Evolutionary conservation across 2,888 invertebrate species (phyloP).

Genomic region (Parnassius mnemosyne): DNA sequence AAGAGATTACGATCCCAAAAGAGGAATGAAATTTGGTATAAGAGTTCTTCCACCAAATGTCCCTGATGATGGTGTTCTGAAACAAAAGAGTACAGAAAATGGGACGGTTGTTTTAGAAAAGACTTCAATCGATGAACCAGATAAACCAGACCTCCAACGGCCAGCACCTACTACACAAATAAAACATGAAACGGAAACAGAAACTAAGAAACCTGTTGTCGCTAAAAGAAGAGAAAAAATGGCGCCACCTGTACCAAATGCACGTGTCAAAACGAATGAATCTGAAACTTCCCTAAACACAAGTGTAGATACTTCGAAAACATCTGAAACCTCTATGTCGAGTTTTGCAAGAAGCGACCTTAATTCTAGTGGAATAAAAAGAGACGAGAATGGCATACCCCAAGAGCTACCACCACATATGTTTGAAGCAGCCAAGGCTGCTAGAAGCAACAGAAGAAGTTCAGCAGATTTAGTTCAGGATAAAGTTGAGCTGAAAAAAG

Average conservation of each 20-base stretch:
- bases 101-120: conserved; percentile 59
- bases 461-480: conserved; percentile 57
- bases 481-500: conserved; percentile 53
- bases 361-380: conserved; percentile 81
- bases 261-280: conserved; percentile 64
- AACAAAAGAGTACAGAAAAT: conserved; percentile 68
- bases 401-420: conserved; percentile 87
- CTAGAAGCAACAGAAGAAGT: conserved; percentile 84
- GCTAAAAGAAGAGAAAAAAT: conserved; percentile 76
- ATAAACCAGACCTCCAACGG: conserved; percentile 63
- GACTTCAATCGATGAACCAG: conserved; percentile 64
- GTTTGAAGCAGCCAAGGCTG: conserved; percentile 86
- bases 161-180: conserved; percentile 58
- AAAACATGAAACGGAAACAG: conserved; percentile 77
- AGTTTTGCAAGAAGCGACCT: conserved; percentile 70
- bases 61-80: conserved; percentile 74
- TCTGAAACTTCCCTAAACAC: conserved; percentile 50
- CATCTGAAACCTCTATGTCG: conserved; percentile 47
- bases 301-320: conserved; percentile 52
- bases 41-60: conserved; percentile 82
- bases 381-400: conserved; percentile 82
- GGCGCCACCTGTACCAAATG: conserved; percentile 75
- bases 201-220: conserved; percentile 73
- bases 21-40: conserved; percentile 85
- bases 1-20: conserved; percentile 77